A percentile compares a stretch with the other conserved stretches of the same genome.
phyloP scores from a whole-genome alignment of 2,888 invertebrate species.

The Heliconius hortense region DNA sequence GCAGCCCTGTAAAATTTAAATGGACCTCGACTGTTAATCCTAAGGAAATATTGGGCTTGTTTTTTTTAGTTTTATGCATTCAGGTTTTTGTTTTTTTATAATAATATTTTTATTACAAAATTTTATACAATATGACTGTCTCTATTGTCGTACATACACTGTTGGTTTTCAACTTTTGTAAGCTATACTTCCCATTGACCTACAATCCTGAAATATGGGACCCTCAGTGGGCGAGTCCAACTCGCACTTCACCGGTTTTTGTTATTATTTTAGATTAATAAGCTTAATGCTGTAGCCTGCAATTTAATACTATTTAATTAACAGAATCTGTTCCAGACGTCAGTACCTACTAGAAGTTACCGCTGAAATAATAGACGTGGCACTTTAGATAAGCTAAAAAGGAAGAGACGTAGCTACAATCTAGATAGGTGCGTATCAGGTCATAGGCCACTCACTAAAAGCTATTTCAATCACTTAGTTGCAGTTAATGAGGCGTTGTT shows the following conservation, averaged over 20 bases:
- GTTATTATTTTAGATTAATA: background rate
- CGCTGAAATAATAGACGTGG: conserved; percentile 26
- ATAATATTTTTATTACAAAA: too few species aligned
- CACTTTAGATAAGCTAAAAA: conserved; percentile 44
- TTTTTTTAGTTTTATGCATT: too few species aligned
- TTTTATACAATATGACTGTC: too few species aligned
- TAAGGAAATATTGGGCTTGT: too few species aligned
- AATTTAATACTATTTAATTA: background rate
- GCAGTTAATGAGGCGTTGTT: conserved; percentile 61
- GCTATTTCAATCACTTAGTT: conserved; percentile 60
- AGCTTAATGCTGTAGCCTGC: background rate
- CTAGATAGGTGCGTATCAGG: conserved; percentile 44
- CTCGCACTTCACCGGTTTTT: background rate
- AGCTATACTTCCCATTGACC: too few species aligned
- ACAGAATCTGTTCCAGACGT: conserved; percentile 1
- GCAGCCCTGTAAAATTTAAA: too few species aligned
- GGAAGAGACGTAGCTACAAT: conserved; percentile 42
- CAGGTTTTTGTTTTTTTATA: too few species aligned
- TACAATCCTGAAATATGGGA: too few species aligned
- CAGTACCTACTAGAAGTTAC: conserved; percentile 15
- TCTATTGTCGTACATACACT: too few species aligned
- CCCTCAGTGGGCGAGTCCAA: too few species aligned
- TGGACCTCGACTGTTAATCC: too few species aligned
- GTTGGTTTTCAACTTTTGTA: too few species aligned
- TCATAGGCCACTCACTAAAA: conserved; percentile 51